Evolutionary conservation across 1,140 invertebrate genomes (phyloP).

Genomic region (Ceratina calcarata): DNA sequence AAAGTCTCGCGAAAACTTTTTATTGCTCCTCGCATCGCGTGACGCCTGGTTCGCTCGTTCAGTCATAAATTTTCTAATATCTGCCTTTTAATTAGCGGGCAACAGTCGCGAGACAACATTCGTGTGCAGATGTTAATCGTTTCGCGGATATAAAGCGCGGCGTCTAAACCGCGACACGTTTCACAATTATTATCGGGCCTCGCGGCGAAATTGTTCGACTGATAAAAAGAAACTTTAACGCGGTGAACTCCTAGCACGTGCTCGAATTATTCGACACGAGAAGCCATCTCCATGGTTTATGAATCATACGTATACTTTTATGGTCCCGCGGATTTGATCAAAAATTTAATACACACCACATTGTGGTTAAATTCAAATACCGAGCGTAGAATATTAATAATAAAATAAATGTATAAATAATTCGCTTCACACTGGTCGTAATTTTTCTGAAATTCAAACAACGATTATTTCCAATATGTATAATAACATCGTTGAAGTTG

Average conservation of each 20-base stretch:
- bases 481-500: too few species aligned
- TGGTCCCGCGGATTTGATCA: too few species aligned
- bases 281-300: too few species aligned
- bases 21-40: slow-evolving; percentile 9
- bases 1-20: not conserved
- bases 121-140: slow-evolving; percentile 53
- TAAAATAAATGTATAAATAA: too few species aligned
- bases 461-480: too few species aligned
- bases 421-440: too few species aligned
- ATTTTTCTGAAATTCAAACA: too few species aligned
- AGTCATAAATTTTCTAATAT: slow-evolving; percentile 61
- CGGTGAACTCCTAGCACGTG: not conserved
- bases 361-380: too few species aligned
- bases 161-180: slow-evolving; percentile 31
- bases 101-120: slow-evolving; percentile 28
- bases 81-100: slow-evolving; percentile 53
- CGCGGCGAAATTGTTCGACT: slow-evolving; percentile 48
- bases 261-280: not conserved
- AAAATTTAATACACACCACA: too few species aligned
- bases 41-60: not conserved
- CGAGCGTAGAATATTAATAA: too few species aligned
- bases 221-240: not conserved
- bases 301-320: too few species aligned
- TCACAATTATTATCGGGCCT: slow-evolving; percentile 40
- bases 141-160: slow-evolving; percentile 40